A percentile compares a stretch with the other conserved stretches of the same genome.
These are phyloP conservation scores for Lasioglossum malachurum DNA, from an alignment of 2,888 invertebrate species.

Conservation along the genomic window DNA sequence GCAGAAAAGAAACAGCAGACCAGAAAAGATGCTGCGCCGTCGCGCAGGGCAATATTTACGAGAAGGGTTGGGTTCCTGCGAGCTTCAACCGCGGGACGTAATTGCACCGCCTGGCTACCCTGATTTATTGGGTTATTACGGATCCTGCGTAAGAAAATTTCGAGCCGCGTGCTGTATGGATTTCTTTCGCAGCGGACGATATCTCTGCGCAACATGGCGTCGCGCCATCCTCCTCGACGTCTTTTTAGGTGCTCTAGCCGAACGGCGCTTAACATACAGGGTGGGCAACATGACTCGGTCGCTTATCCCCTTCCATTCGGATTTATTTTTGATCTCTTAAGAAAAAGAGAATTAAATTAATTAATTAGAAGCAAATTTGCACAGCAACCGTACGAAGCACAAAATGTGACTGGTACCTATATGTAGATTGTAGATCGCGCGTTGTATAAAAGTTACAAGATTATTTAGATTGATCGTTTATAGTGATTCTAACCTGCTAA, in stretches of 20 bases:
- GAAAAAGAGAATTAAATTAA: background rate
- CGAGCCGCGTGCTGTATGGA: constrained; percentile 74
- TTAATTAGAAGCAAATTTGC: background rate
- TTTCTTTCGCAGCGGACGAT: constrained; percentile 40
- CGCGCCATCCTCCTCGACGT: background rate
- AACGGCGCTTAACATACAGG: background rate
- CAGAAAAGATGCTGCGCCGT: constrained; percentile 68
- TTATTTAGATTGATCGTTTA: background rate
- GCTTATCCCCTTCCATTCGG: background rate
- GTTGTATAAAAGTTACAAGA: background rate
- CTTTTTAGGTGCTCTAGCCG: background rate
- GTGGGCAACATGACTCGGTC: background rate
- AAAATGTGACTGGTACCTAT: background rate
- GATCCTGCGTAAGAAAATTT: constrained; percentile 77
- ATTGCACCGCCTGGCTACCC: constrained; percentile 81
- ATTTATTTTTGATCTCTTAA: background rate
- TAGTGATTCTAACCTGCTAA: background rate
- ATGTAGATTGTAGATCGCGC: background rate
- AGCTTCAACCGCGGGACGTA: constrained; percentile 78
- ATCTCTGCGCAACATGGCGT: constrained; percentile 39
- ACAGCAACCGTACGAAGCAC: background rate
- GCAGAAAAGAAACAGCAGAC: constrained; percentile 51
- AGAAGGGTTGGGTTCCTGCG: constrained; percentile 81
- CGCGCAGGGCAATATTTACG: constrained; percentile 81
- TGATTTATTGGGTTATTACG: constrained; percentile 84